phyloP scores from a whole-genome alignment of 2,113 vertebrate species.

The Notarius lentiginosus region DNA sequence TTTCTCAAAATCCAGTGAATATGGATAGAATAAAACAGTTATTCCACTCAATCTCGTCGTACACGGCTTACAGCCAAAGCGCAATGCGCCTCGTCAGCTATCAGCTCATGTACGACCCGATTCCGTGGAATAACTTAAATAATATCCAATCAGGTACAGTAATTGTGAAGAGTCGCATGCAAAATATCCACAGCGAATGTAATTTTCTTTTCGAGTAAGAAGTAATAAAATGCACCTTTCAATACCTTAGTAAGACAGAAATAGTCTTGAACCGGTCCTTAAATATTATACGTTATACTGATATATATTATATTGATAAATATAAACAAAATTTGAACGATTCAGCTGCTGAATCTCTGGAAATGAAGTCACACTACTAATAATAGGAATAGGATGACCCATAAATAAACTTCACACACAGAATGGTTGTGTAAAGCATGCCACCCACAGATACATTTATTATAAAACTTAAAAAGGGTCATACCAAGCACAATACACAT shows the following conservation, averaged over 20 bases:
- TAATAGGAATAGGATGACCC: not conserved
- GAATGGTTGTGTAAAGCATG: not conserved
- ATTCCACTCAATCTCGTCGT: too few relatives aligned
- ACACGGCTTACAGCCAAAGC: too few relatives aligned
- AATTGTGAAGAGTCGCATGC: not conserved
- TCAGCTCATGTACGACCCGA: too few relatives aligned
- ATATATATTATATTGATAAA: too few relatives aligned
- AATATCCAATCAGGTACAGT: not conserved
- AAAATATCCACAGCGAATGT: not conserved
- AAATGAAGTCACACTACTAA: not conserved
- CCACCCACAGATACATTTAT: slow-evolving; percentile 3
- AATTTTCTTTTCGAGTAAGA: not conserved
- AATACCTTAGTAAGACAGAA: not conserved
- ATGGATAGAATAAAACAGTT: too few relatives aligned
- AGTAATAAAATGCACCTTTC: not conserved
- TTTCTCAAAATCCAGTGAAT: too few relatives aligned
- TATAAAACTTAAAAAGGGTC: slow-evolving; percentile 48
- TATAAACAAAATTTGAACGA: not conserved
- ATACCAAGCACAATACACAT: slow-evolving; percentile 99
- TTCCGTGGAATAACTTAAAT: too few relatives aligned
- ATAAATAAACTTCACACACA: slow-evolving; percentile 8
- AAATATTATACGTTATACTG: not conserved
- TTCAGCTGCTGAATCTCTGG: not conserved
- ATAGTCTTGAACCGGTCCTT: not conserved
- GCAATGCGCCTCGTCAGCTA: too few relatives aligned